Conservation (phyloP, 2,797 vertebrate genomes). For the Onychomys leucogaster region DNA sequence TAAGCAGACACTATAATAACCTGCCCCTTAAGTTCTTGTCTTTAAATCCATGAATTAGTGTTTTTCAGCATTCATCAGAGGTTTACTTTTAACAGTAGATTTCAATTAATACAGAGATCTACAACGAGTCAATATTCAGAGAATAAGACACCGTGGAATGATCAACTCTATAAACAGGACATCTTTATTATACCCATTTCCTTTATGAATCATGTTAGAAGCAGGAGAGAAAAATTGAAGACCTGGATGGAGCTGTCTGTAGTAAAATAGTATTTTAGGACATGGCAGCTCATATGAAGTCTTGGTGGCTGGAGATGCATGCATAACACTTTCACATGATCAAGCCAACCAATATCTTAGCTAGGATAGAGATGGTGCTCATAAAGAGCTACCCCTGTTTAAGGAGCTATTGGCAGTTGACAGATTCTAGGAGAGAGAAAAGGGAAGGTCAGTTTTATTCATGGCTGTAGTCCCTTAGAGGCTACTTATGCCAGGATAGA, state of each 20-base stretch:
- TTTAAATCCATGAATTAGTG: neutral
- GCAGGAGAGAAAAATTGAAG: neutral
- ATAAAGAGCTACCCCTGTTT: no score
- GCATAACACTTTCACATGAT: neutral
- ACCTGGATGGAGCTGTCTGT: neutral
- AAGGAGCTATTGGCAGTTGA: no score
- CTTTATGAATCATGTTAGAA: neutral
- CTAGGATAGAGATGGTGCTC: neutral
- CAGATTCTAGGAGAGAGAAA: neutral
- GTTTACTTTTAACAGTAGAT: neutral
- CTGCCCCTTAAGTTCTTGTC: neutral
- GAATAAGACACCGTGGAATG: neutral
- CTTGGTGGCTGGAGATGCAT: neutral
- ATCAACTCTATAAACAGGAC: neutral
- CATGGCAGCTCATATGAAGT: neutral
- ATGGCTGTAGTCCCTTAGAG: neutral
- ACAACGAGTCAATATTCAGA: neutral
- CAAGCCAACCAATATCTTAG: no score
- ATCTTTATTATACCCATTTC: neutral
- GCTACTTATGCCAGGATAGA: no score
- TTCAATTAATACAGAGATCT: neutral
- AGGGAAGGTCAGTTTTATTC: neutral
- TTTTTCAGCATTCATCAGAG: neutral
- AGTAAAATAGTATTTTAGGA: neutral
- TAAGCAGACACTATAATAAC: neutral